Percentiles rank a stretch among this genome's conserved stretches.
These are phyloP conservation scores for Porites australiensis DNA, from an alignment of 64 coral and sea anemone genomes.

Conservation along the genomic window DNA sequence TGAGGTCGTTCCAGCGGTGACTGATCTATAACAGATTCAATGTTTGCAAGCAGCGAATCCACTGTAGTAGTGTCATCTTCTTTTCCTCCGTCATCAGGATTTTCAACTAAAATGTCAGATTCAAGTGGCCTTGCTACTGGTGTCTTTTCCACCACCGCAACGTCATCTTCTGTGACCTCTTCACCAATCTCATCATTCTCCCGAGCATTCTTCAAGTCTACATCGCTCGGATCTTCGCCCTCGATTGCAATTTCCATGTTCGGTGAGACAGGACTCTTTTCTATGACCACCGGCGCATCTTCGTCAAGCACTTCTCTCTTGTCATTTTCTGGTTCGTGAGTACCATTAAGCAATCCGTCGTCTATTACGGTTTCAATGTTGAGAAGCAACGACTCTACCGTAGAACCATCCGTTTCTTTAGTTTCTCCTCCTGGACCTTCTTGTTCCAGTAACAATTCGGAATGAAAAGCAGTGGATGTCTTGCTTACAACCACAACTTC, in stretches of 20 bases:
- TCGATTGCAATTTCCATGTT: not conserved
- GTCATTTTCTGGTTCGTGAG: not conserved
- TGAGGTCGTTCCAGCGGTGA: not conserved
- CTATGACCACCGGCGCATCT: not conserved
- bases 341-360: not conserved
- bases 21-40: not conserved
- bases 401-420: not conserved
- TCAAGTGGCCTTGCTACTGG: not conserved
- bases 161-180: not conserved
- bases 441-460: not conserved
- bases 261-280: slow-evolving; percentile 1
- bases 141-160: not conserved
- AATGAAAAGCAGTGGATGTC: not conserved
- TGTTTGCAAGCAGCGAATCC: no score
- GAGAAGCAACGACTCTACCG: slow-evolving; percentile 8
- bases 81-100: not conserved
- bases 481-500: not conserved
- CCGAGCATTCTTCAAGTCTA: no score
- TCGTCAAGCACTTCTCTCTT: not conserved
- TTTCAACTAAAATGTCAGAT: not conserved
- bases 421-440: not conserved
- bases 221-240: not conserved
- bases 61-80: not conserved
- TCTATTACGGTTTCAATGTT: slow-evolving; percentile 20
- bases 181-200: no score